A percentile compares a stretch with the other conserved stretches of the same genome.
These are phyloP conservation scores for Drosophila monieri DNA, from an alignment of 2,888 invertebrate genomes.

Conservation along the genomic window DNA sequence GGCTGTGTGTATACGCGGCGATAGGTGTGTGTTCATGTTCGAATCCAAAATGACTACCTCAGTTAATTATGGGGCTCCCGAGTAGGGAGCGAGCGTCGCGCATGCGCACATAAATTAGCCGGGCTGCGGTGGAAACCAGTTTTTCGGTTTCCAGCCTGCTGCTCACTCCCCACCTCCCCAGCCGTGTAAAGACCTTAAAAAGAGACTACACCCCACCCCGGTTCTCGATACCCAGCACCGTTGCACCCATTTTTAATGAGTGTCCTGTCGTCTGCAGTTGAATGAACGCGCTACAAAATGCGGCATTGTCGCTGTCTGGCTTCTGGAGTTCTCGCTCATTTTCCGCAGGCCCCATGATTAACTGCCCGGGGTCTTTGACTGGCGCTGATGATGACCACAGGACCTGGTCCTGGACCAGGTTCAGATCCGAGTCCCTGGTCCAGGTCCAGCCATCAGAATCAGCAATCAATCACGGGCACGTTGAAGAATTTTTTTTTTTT, in stretches of 20 bases:
- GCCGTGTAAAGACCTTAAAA: conserved; percentile 73
- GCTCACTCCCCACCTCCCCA: conserved; percentile 1
- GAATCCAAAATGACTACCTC: conserved; percentile 81
- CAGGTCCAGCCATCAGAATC: conserved; percentile 38
- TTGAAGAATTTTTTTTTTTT: conserved; percentile 69
- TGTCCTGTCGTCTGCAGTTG: conserved; percentile 81
- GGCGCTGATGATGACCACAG: conserved; percentile 66
- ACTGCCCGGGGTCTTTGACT: conserved; percentile 73
- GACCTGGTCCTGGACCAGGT: conserved; percentile 13
- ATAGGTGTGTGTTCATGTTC: conserved; percentile 49
- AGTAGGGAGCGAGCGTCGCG: conserved; percentile 78
- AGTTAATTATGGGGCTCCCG: conserved; percentile 82
- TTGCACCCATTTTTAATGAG: conserved; percentile 80
- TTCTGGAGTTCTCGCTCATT: conserved; percentile 67
- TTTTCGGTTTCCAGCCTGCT: conserved; percentile 18
- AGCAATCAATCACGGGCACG: conserved; percentile 74
- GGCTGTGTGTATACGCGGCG: conserved; percentile 20
- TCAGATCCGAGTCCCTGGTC: conserved; percentile 6
- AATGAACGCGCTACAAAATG: conserved; percentile 66
- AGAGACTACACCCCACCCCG: conserved; percentile 43
- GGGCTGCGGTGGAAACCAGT: conserved; percentile 63
- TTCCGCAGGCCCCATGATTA: conserved; percentile 66
- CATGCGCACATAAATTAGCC: conserved; percentile 77
- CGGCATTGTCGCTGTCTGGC: conserved; percentile 60
- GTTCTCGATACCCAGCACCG: conserved; percentile 52